These are phyloP conservation scores for Dipodomys spectabilis DNA, from an alignment of 2,113 vertebrate genomes.

Conservation along the genomic window DNA sequence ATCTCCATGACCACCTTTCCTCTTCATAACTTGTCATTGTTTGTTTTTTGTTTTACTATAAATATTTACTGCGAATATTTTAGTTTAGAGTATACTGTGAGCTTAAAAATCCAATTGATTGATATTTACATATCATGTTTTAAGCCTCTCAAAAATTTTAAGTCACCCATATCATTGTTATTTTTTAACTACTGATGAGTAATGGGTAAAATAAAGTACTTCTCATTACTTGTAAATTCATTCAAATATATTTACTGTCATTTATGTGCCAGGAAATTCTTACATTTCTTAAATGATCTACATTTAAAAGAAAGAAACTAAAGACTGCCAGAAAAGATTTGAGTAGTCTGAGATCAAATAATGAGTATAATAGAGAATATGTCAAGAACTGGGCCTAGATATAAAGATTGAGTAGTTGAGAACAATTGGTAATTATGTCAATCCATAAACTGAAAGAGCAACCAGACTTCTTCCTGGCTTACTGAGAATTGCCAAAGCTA, in stretches of 20 bases:
- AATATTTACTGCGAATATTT: too few relatives aligned
- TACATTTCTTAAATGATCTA: background rate
- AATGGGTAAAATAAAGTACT: background rate
- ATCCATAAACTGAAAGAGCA: background rate
- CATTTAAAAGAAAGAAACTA: background rate
- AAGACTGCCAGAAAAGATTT: background rate
- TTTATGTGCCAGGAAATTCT: background rate
- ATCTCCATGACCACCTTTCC: background rate
- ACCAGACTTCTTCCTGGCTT: background rate
- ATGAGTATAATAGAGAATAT: background rate
- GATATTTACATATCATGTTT: too few relatives aligned
- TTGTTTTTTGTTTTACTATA: too few relatives aligned
- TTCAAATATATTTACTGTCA: background rate
- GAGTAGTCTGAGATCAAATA: background rate
- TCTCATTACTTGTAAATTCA: background rate
- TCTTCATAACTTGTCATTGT: background rate
- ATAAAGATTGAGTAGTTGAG: background rate
- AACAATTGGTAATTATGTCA: background rate
- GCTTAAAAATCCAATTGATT: too few relatives aligned
- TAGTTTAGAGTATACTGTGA: too few relatives aligned
- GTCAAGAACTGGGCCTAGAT: background rate
- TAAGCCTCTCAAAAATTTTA: too few relatives aligned
- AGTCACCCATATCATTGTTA: background rate
- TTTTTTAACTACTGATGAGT: background rate
- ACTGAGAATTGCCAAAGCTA: too few relatives aligned